phyloP scores from a whole-genome alignment of 1,140 invertebrate genomes.

The Calliphora vicina region DNA sequence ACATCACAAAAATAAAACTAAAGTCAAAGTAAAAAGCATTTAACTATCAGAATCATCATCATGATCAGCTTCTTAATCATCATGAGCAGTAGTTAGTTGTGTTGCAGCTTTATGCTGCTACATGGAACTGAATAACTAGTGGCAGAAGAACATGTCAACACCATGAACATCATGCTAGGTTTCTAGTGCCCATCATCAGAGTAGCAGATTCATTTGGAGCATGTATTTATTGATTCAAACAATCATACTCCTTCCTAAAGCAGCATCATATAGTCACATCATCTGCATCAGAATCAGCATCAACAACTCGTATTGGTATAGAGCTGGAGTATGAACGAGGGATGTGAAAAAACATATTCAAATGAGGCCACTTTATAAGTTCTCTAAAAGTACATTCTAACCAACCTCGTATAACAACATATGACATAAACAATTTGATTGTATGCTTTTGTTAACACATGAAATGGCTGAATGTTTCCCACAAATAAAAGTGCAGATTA shows the following conservation, averaged over 20 bases:
- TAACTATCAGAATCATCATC: background rate
- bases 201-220: background rate
- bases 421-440: constrained; percentile 22
- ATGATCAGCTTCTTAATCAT: background rate
- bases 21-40: background rate
- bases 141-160: background rate
- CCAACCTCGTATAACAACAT: background rate
- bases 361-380: background rate
- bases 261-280: constrained; percentile 5
- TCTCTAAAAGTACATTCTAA: background rate
- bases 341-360: background rate
- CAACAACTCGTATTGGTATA: background rate
- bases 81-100: too few relatives aligned
- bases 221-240: background rate
- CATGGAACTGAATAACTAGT: background rate
- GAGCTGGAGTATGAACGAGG: background rate
- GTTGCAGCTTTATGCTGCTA: background rate
- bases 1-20: background rate
- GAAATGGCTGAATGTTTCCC: background rate
- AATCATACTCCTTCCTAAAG: too few relatives aligned
- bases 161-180: background rate
- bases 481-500: background rate
- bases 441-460: constrained; percentile 22
- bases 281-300: background rate
- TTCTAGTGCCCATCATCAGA: background rate